These are phyloP conservation scores for Zaprionus ghesquierei DNA, from an alignment of 1,140 invertebrate species.

Conservation along the genomic window DNA sequence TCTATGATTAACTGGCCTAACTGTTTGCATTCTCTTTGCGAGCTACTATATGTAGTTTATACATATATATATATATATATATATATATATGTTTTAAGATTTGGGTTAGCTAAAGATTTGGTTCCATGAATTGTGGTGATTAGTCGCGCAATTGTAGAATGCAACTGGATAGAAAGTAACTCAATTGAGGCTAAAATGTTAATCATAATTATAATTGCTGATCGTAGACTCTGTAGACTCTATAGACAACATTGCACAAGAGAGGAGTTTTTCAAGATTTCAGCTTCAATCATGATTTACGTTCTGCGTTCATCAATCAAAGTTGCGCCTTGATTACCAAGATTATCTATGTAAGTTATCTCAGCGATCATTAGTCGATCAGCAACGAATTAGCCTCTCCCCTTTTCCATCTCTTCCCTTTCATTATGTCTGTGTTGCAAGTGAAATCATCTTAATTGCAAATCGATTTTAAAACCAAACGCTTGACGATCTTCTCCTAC, in stretches of 20 bases:
- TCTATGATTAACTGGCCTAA: conserved; percentile 39
- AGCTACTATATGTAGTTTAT: too few species aligned
- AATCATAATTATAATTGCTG: conserved; percentile 20
- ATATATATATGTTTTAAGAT: conserved; percentile 25
- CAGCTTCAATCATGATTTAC: not conserved
- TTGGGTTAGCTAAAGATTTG: conserved; percentile 49
- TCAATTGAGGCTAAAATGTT: conserved; percentile 29
- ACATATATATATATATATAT: not conserved
- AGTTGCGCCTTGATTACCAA: conserved; percentile 1
- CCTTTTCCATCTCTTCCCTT: conserved; percentile 19
- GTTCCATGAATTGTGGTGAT: conserved; percentile 37
- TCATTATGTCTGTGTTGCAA: conserved; percentile 42
- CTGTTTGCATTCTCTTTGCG: conserved; percentile 43
- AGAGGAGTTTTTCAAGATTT: not conserved
- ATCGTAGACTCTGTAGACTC: not conserved
- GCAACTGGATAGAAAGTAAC: conserved; percentile 16
- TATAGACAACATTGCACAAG: not conserved
- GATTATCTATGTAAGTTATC: not conserved
- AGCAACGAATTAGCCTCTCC: not conserved
- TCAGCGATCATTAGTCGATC: conserved; percentile 21
- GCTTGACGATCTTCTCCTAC: conserved; percentile 1
- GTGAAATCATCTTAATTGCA: conserved; percentile 75
- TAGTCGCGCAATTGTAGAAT: conserved; percentile 17
- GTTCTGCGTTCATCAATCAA: conserved; percentile 43
- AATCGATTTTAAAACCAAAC: conserved; percentile 55